These are phyloP conservation scores for Channallabes apus DNA, from an alignment of 2,797 vertebrate genomes.

Conservation along the genomic window DNA sequence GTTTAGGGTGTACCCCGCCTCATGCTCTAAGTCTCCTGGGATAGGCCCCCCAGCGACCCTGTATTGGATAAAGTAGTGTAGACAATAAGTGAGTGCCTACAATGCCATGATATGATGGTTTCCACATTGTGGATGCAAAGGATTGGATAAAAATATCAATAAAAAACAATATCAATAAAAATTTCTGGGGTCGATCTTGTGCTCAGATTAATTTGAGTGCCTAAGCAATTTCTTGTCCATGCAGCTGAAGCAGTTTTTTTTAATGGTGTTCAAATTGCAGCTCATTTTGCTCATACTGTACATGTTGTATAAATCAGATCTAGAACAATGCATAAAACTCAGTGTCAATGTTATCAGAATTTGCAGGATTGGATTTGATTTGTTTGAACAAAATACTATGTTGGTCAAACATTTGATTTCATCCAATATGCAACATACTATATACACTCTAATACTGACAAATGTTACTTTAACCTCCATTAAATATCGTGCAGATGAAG, in stretches of 20 bases:
- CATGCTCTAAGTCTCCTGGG: too few relatives aligned
- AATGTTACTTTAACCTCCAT: not conserved
- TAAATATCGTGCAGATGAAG: not conserved
- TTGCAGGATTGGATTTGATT: not conserved
- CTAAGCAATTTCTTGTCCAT: not conserved
- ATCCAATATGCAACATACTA: not conserved
- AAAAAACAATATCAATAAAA: too few relatives aligned
- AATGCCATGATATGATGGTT: too few relatives aligned
- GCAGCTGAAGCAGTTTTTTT: not conserved
- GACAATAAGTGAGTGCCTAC: too few relatives aligned
- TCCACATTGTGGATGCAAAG: not conserved
- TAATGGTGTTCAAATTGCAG: not conserved
- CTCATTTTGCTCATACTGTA: not conserved
- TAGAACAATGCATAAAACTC: not conserved
- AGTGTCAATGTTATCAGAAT: not conserved
- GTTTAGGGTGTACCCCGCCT: too few relatives aligned
- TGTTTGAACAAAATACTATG: not conserved
- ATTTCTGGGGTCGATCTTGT: not conserved
- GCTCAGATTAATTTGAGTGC: not conserved
- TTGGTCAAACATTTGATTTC: not conserved
- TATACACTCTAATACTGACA: not conserved
- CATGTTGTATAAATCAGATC: not conserved
- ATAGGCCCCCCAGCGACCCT: too few relatives aligned
- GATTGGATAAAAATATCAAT: not conserved
- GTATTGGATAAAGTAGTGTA: too few relatives aligned